A percentile compares a stretch with the other conserved stretches of the same genome.
These are phyloP conservation scores for Drosophila quadrilineata DNA, from an alignment of 1,140 invertebrate genomes.

Conservation along the genomic window DNA sequence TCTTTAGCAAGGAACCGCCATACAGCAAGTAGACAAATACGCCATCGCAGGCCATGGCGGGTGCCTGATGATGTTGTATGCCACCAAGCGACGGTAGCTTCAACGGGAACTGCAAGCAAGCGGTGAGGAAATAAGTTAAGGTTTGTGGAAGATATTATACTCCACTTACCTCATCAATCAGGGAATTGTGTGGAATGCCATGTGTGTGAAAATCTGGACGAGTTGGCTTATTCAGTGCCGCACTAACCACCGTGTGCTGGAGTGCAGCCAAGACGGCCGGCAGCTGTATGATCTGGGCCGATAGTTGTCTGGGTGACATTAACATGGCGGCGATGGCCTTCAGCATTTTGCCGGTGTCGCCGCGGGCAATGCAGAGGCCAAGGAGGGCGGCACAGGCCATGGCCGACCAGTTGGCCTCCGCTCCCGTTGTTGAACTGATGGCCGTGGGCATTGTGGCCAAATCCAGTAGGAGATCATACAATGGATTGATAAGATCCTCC, in stretches of 20 bases:
- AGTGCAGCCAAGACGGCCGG: conserved; percentile 92
- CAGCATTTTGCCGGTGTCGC: conserved; percentile 95
- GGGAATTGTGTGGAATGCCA: conserved; percentile 90
- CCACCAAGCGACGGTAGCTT: conserved; percentile 37
- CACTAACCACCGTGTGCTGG: conserved; percentile 94
- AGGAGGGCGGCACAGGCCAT: conserved; percentile 95
- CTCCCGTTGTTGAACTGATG: conserved; percentile 80
- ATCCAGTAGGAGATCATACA: conserved; percentile 90
- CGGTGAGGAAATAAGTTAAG: background rate
- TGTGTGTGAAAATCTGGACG: conserved; percentile 93
- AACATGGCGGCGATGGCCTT: conserved; percentile 92
- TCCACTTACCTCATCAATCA: conserved; percentile 87
- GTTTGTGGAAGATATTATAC: conserved; percentile 79
- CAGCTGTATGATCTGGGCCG: conserved; percentile 92
- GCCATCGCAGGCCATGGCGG: conserved; percentile 92
- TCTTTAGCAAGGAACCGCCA: conserved; percentile 91
- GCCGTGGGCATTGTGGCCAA: conserved; percentile 87
- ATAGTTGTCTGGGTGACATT: conserved; percentile 90
- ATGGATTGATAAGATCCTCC: conserved; percentile 88
- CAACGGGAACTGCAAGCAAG: conserved; percentile 56
- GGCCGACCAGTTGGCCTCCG: conserved; percentile 88
- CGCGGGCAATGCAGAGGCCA: conserved; percentile 94
- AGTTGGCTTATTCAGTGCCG: conserved; percentile 91
- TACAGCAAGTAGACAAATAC: conserved; percentile 92
- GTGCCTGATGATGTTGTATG: conserved; percentile 61